Evolutionary conservation across 2,888 invertebrate species (phyloP), one percentile per base, ranked within the genome.

Genomic region (Caenorhabditis afra): DNA sequence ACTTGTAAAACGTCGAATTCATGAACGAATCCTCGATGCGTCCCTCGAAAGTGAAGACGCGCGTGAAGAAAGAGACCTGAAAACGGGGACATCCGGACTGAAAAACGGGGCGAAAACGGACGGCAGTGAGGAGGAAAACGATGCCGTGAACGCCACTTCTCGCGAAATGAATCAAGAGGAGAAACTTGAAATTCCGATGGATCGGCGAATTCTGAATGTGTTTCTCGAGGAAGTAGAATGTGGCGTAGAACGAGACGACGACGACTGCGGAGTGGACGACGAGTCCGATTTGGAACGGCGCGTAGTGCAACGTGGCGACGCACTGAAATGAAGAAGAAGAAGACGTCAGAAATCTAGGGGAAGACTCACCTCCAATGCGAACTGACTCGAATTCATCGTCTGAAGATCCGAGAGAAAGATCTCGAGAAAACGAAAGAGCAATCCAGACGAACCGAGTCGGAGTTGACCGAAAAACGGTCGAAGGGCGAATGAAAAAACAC

Each of bases 161-260:
- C 18, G 53, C 41, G 20, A 65, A 65, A 29, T 65, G 44, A n/a
- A 55, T 8, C 14, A 55, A 4, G 1, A 65, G 20, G 1, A 65
- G 35, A 35, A 55, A 45, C 18, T 65, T 65, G 35, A 65, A 65
- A 35, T 65, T 65, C 0, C 16, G 23, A 29, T 65, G 65, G n/a
- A 65, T 65, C n/a, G 65, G 35, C 3, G 65, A 65, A 5, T 14
- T 16, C 7, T 65, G 41, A 10, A 65, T 55, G 39, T 65, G 37
- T 35, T 44, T 53, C 12, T 65, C 20, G 1, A 55, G 35, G 35
- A 65, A 65, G 29, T 65, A 45, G 16, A 35, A 55, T 4, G 45
- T 65, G 12, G 65, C 16, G 22, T 29, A 65, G 16, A 65, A 35
- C 1, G 65, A 65, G 11, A 35, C 22, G 14, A 65, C 35, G 3